phyloP scores from a whole-genome alignment of 2,113 vertebrate species.

The Protomyctophum bolini region DNA sequence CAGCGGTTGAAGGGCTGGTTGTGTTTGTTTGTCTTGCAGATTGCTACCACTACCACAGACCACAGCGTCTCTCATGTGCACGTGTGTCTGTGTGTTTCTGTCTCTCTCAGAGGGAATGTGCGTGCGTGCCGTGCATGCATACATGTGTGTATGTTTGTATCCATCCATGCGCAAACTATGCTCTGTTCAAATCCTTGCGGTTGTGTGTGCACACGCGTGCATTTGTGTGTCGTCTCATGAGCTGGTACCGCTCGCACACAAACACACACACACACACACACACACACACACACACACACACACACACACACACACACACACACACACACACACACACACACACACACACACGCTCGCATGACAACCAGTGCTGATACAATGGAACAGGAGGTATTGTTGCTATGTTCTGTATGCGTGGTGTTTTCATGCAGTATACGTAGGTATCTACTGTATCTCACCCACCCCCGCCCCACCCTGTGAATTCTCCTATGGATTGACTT shows the following conservation, averaged over 20 bases:
- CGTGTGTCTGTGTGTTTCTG: too few relatives aligned
- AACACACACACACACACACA: too few relatives aligned
- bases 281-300: too few relatives aligned
- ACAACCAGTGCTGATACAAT: slow-evolving; percentile 18
- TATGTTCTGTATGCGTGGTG: slow-evolving; percentile 15
- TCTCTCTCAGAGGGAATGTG: too few relatives aligned
- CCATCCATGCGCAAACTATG: background rate
- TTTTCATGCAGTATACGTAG: slow-evolving; percentile 4
- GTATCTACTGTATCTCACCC: background rate
- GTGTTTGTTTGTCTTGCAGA: slow-evolving; percentile 67
- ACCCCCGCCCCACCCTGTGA: background rate
- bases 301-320: too few relatives aligned
- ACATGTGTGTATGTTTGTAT: too few relatives aligned
- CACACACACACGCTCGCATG: too few relatives aligned
- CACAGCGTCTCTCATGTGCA: slow-evolving; percentile 50
- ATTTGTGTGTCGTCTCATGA: background rate
- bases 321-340: too few relatives aligned
- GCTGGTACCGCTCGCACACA: too few relatives aligned
- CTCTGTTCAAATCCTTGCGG: background rate
- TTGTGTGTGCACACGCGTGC: background rate
- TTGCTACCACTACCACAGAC: slow-evolving; percentile 60
- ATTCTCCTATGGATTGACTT: slow-evolving; percentile 1
- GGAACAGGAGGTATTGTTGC: slow-evolving; percentile 32
- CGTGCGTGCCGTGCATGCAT: too few relatives aligned
- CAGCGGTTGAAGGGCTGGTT: slow-evolving; percentile 38